Evolutionary conservation across 1,140 invertebrate genomes (phyloP).

Genomic region (Bombus superbus): DNA sequence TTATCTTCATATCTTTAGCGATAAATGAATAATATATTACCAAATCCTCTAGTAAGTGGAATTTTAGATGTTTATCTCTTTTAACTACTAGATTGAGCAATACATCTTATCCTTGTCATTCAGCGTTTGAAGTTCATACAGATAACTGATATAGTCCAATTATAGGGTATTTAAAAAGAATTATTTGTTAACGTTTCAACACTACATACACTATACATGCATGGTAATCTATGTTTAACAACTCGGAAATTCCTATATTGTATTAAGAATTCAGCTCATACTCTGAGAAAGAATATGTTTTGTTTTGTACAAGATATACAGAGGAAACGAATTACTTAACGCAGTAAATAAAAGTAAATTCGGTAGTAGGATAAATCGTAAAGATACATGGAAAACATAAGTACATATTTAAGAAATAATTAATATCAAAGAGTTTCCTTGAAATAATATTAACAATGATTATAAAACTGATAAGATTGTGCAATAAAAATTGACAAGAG

Average conservation of each 20-base stretch:
- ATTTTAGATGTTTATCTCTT: not conserved
- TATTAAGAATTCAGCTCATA: not conserved
- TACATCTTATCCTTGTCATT: not conserved
- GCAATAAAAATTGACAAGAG: not conserved
- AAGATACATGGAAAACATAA: slow-evolving; percentile 1
- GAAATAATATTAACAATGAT: not conserved
- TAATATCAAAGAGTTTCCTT: not conserved
- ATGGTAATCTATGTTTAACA: not conserved
- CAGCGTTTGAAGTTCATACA: too few species aligned
- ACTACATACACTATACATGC: too few species aligned
- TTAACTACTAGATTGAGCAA: not conserved
- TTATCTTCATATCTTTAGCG: not conserved
- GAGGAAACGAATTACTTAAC: slow-evolving; percentile 31
- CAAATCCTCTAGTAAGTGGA: too few species aligned
- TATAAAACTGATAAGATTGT: not conserved
- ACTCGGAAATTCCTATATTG: not conserved
- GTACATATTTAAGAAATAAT: not conserved
- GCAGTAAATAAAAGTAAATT: not conserved
- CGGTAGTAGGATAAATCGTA: not conserved
- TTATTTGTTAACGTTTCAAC: not conserved
- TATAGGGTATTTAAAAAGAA: not conserved
- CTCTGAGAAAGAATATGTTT: not conserved
- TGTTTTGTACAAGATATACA: not conserved
- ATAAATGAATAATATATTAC: not conserved
- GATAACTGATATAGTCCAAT: too few species aligned